A percentile compares a stretch with the other conserved stretches of the same genome.
Conservation (phyloP, 1,140 invertebrate genomes). For the Nebria ingens region DNA sequence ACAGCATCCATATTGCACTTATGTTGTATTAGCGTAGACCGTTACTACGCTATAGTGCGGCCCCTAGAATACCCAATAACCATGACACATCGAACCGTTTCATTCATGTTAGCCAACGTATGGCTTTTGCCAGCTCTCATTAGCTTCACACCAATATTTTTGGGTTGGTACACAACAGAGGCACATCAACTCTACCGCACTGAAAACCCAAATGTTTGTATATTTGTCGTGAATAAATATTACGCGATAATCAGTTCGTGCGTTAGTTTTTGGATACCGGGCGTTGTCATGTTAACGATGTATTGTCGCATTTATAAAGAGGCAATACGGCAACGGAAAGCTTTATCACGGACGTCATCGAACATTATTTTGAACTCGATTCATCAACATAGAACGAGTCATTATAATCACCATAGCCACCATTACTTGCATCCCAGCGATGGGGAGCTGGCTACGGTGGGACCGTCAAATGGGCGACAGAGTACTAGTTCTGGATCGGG, state of each 20-base stretch:
- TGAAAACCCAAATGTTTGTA: slow-evolving; percentile 66
- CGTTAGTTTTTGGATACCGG: slow-evolving; percentile 92
- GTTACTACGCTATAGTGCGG: slow-evolving; percentile 82
- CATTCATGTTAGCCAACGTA: slow-evolving; percentile 71
- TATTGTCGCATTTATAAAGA: slow-evolving; percentile 85
- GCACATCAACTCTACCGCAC: slow-evolving; percentile 58
- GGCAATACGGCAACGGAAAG: slow-evolving; percentile 78
- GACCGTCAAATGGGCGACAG: slow-evolving; percentile 33
- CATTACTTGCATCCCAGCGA: slow-evolving; percentile 57
- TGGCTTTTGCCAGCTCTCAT: slow-evolving; percentile 88
- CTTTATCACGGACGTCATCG: slow-evolving; percentile 66
- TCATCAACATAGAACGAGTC: slow-evolving; percentile 63
- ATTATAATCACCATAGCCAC: slow-evolving; percentile 50
- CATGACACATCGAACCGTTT: slow-evolving; percentile 74
- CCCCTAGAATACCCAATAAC: slow-evolving; percentile 81
- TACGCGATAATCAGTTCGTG: slow-evolving; percentile 85
- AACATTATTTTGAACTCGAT: slow-evolving; percentile 74
- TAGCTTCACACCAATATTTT: slow-evolving; percentile 91
- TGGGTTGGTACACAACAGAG: slow-evolving; percentile 81
- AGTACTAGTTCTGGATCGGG: slow-evolving; percentile 32
- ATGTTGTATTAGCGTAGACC: slow-evolving; percentile 89
- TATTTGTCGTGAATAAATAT: slow-evolving; percentile 78
- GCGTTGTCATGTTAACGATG: slow-evolving; percentile 88
- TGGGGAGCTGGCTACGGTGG: slow-evolving; percentile 36
- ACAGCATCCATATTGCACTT: slow-evolving; percentile 90